Base-by-base conservation (phyloP, 2,888 invertebrate genomes). In the Xylota segnis region DNA sequence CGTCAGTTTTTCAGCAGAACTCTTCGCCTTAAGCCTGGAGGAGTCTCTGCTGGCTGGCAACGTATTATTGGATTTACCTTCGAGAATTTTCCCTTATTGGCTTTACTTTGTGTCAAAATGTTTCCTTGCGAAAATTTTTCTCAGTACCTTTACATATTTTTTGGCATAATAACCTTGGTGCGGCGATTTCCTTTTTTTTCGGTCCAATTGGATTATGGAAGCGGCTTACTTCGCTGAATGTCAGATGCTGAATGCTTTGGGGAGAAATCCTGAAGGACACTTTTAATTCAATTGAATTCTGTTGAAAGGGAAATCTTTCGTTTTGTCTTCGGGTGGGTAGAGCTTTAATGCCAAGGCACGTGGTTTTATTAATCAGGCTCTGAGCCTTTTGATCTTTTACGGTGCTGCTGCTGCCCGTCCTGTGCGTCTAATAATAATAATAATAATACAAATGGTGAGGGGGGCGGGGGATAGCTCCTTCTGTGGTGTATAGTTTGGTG, bases 241-340 rank as follows among this genome's bases (percentile, higher is more conserved):
- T 23, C 27, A 40, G 54, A 61, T 54, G 10, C 52, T 70, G 34
- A 77, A 70, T 61, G 34, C 54, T 58, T 32, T 18, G 1, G 10
- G 23, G 37, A 23, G 12, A 58, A 58, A 27, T 58, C 16, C 34
- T 54, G 61, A 78, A 71, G 71, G 71, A 71, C 71, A 71, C 32
- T 71, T 70, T 77, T 59, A 61, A 71, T 77, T 63, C 54, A 63
- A 78, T 63, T 71, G 71, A 47, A 63, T 54, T 70, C 14, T 12
- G 43, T 45, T 29, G 16, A 71, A 70, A 61, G 37, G 34, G 54
- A 47, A 63, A 61, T 54, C 16, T 32, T 68, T 32, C 23, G 14
- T 37, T 76, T 34, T 29, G 32, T 23, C 7, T 34, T 50, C 0
- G 9, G 16, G 14, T 29, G 45, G 5, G 32, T 0, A 23, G 56